Percentiles rank a stretch among this genome's conserved stretches.
phyloP scores from a whole-genome alignment of 2,113 vertebrate genomes.

The Lepus europaeus region DNA sequence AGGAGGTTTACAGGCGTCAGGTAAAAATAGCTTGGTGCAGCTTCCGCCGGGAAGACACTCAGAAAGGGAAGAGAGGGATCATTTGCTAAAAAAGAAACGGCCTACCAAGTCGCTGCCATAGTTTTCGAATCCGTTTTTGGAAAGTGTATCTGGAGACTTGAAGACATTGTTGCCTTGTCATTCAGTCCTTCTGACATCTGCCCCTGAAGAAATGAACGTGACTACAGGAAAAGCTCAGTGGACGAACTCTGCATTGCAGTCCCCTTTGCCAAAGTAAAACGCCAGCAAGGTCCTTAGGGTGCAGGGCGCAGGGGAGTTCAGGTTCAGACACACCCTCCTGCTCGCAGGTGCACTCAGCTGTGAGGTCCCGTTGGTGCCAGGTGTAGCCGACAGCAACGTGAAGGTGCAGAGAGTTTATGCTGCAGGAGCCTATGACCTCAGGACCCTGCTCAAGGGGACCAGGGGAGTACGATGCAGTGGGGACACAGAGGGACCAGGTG shows the following conservation, averaged over 20 bases:
- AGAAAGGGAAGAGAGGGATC: constrained; percentile 48
- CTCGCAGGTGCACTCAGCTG: fast-evolving
- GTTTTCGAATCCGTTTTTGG: constrained; percentile 54
- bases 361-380: fast-evolving
- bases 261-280: neutral
- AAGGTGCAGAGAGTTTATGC: fast-evolving
- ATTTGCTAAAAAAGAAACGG: constrained; percentile 70
- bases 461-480: no score
- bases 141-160: neutral
- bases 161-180: neutral
- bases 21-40: constrained; percentile 73
- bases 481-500: no score
- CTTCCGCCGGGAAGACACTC: constrained; percentile 71
- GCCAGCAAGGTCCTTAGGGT: neutral
- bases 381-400: neutral
- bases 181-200: neutral
- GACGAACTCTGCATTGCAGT: fast-evolving
- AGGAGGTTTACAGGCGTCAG: constrained; percentile 43
- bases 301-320: neutral
- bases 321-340: fast-evolving
- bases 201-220: neutral
- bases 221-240: neutral
- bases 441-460: no score
- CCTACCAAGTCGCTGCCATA: constrained; percentile 20
- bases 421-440: no score